Percentiles rank a stretch among this genome's conserved stretches.
Evolutionary conservation across 2,797 vertebrate species (phyloP).

Genomic region (Benthosema pterotum): DNA sequence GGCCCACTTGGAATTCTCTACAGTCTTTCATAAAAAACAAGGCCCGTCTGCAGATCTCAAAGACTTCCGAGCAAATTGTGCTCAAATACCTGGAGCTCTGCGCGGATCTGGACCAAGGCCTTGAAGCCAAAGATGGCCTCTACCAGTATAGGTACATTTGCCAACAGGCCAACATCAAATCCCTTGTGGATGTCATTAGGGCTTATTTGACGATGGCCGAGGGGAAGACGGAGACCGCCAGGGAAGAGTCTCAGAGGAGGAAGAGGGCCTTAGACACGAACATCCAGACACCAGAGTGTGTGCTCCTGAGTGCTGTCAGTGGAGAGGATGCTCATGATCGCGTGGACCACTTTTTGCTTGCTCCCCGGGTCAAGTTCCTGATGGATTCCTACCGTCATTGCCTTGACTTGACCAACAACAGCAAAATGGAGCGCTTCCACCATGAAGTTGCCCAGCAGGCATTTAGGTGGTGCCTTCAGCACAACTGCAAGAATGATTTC

Average conservation of each 20-base stretch:
- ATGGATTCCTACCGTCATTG: slow-evolving; percentile 99
- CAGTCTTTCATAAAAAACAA: slow-evolving; percentile 99
- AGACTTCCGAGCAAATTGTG: slow-evolving; percentile 99
- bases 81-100: slow-evolving; percentile 99
- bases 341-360: slow-evolving; percentile 95
- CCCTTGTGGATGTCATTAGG: slow-evolving; percentile 96
- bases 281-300: slow-evolving; percentile 99
- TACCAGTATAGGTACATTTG: slow-evolving; percentile 99
- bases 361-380: slow-evolving; percentile 98
- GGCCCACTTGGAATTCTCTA: slow-evolving; percentile 96
- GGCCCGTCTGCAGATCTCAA: slow-evolving; percentile 99
- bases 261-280: slow-evolving; percentile 99
- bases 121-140: slow-evolving; percentile 96
- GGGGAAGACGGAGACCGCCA: slow-evolving; percentile 97
- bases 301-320: too few relatives aligned
- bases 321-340: slow-evolving; percentile 99
- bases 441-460: slow-evolving; percentile 99
- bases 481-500: slow-evolving; percentile 97
- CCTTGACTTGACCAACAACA: slow-evolving; percentile 98
- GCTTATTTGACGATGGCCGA: slow-evolving; percentile 98
- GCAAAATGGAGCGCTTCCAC: slow-evolving; percentile 97
- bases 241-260: slow-evolving; percentile 97
- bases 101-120: slow-evolving; percentile 98
- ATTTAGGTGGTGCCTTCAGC: slow-evolving; percentile 98
- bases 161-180: slow-evolving; percentile 99